Evolutionary conservation across 2,113 vertebrate genomes (phyloP), one percentile per base, ranked within the genome.

Genomic region (Oryzias woworae): DNA sequence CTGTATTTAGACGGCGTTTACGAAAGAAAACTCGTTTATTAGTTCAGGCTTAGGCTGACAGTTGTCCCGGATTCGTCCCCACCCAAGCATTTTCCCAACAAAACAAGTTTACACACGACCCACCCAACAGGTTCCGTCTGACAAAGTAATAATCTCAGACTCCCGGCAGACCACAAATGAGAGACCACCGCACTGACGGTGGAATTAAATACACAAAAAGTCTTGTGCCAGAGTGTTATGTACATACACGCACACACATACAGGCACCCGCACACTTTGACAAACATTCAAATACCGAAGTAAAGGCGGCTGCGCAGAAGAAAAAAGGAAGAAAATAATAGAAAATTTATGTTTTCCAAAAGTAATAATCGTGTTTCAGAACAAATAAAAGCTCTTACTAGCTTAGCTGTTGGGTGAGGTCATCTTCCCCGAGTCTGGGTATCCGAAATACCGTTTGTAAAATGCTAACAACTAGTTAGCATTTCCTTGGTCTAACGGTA

Each of bases 31-130:
- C 20, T n/a, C 41, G 54, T 67, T 65, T 52, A 58, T 46, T 45
- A 61, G 56, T 57, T 73, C 57, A 59, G 28, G 53, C 52, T 58
- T 20, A 52, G 14, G 22, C 58, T 49, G 79, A 84, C 82, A 77
- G 83, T 89, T 84, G 68, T 86, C 20, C 20, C 20, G 20, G 20
- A 20, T 20, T 20, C 20, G 20, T 20, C 83, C 75, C 63, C 84
- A 79, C 87, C 86, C 77, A 59, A 43, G 14, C 47, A 18, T 77
- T 82, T 71, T 54, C 56, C 63, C 51, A 72, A 58, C 58, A 66
- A 85, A 86, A 82, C 86, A 88, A 74, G 84, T 82, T 66, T 45
- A 60, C 51, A 82, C 86, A 87, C 18, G 85, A 90, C 86, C 75
- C 68, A 88, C 69, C 83, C 26, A 85, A 88, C 88, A 84, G 85